Conservation (phyloP, 2,888 invertebrate genomes). For the Drosophila maculinotata region DNA sequence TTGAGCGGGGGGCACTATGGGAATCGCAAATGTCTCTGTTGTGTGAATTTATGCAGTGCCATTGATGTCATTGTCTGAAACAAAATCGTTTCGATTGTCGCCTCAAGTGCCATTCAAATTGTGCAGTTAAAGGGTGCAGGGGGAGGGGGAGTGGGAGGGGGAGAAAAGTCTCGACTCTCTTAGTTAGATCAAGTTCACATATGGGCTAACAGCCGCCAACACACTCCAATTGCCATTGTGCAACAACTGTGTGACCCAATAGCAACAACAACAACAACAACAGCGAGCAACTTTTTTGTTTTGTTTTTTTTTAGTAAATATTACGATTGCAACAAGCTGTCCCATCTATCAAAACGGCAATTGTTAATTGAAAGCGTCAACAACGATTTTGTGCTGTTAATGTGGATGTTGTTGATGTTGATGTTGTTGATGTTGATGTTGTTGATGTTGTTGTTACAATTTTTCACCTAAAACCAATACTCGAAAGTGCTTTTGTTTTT, state of each 20-base stretch:
- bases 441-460: conserved; percentile 29
- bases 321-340: conserved; percentile 51
- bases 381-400: conserved; percentile 44
- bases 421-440: too few species aligned
- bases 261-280: conserved; percentile 18
- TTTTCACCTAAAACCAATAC: conserved; percentile 38
- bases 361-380: conserved; percentile 76
- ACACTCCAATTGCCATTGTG: conserved; percentile 23
- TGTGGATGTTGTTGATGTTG: conserved; percentile 1
- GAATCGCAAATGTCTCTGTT: conserved; percentile 44
- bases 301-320: conserved; percentile 23
- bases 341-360: conserved; percentile 62
- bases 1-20: conserved; percentile 15
- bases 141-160: background rate
- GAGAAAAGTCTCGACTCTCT: conserved; percentile 5
- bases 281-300: conserved; percentile 1
- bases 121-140: conserved; percentile 6
- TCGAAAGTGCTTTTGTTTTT: conserved; percentile 42
- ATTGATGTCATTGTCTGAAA: conserved; percentile 54
- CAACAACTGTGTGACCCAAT: conserved; percentile 36
- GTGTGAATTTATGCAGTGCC: conserved; percentile 28
- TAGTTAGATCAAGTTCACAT: conserved; percentile 36
- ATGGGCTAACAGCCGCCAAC: background rate
- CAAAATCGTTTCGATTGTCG: conserved; percentile 71
- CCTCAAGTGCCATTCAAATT: conserved; percentile 62